Evolutionary conservation across 2,113 vertebrate species (phyloP).

Genomic region (Jacana jacana): DNA sequence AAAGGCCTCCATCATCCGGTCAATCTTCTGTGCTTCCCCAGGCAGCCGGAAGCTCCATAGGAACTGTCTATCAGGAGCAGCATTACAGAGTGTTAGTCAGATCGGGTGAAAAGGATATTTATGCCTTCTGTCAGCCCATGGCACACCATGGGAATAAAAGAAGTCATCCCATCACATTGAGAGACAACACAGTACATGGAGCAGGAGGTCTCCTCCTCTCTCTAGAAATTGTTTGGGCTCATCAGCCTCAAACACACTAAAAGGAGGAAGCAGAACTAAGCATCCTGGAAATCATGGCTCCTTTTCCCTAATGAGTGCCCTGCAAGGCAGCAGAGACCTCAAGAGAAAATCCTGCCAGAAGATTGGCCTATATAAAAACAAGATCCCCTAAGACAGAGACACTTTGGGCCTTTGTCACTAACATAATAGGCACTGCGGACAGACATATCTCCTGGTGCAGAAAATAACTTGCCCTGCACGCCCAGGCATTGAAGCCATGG

Average conservation of each 20-base stretch:
- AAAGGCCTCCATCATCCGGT: slow-evolving; percentile 96
- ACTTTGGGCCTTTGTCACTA: neutral
- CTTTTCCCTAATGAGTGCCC: neutral
- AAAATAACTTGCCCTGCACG: neutral
- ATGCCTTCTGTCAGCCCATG: neutral
- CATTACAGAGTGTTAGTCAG: neutral
- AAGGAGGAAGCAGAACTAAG: neutral
- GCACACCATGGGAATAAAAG: neutral
- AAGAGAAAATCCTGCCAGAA: neutral
- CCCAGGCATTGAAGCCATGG: neutral
- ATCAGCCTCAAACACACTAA: neutral
- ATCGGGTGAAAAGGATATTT: neutral
- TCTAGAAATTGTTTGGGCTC: neutral
- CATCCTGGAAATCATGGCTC: neutral
- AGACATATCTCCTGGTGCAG: neutral
- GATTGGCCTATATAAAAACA: neutral
- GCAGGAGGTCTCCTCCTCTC: neutral
- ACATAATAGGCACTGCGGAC: rapidly evolving
- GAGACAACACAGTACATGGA: neutral
- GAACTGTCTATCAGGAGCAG: slow-evolving; percentile 82
- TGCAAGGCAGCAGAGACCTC: neutral
- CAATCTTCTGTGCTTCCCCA: slow-evolving; percentile 96
- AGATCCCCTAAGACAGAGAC: neutral
- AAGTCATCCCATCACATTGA: neutral
- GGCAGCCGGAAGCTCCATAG: slow-evolving; percentile 97